Evolutionary conservation across 2,797 vertebrate species (phyloP).

Genomic region (Sandelia bainsii): DNA sequence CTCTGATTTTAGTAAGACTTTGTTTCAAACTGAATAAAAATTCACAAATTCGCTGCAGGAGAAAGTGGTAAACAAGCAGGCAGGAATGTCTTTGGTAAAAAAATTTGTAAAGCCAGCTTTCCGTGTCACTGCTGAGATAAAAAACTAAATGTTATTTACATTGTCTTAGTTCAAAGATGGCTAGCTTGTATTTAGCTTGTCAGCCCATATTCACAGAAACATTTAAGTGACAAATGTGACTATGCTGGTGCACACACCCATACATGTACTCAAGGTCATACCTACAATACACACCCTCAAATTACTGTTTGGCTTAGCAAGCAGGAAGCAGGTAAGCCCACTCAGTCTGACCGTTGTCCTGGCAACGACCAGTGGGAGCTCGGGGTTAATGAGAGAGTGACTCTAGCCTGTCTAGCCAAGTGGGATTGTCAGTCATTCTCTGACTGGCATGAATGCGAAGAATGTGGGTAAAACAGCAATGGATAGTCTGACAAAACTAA

Average conservation of each 20-base stretch:
- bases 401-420: conserved; percentile 48
- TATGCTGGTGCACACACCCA: conserved; percentile 44
- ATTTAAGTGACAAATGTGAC: conserved; percentile 42
- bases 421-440: conserved; percentile 58
- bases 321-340: conserved; percentile 69
- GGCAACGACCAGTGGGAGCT: conserved; percentile 44
- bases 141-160: conserved; percentile 10
- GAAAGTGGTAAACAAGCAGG: not conserved
- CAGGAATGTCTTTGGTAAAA: conserved; percentile 1
- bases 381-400: conserved; percentile 66
- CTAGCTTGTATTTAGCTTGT: not conserved
- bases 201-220: conserved; percentile 27
- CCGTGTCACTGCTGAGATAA: not conserved
- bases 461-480: conserved; percentile 48
- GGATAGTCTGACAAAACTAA: conserved; percentile 36
- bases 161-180: conserved; percentile 33
- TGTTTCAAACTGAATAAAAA: not conserved
- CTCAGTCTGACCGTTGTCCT: conserved; percentile 55
- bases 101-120: conserved; percentile 5
- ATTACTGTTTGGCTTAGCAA: conserved; percentile 68
- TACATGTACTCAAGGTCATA: conserved; percentile 53
- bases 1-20: not conserved
- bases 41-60: not conserved
- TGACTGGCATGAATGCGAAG: conserved; percentile 55
- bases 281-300: conserved; percentile 72